Percentiles rank a stretch among this genome's conserved stretches.
phyloP scores from a whole-genome alignment of 2,113 vertebrate genomes.

The Lota lota region DNA sequence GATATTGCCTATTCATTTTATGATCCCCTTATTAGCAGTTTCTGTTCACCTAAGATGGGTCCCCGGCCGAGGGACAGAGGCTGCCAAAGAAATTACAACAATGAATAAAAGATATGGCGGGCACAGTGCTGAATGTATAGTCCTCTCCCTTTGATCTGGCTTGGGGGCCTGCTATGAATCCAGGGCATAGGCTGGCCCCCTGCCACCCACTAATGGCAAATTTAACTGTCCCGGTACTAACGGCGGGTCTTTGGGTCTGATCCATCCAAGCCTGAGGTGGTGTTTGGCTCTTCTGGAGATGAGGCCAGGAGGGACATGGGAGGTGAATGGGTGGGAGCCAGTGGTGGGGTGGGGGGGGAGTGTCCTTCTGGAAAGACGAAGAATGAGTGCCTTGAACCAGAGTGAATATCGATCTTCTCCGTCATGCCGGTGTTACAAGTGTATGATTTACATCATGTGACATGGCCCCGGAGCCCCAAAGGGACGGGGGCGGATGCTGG shows the following conservation, averaged over 20 bases:
- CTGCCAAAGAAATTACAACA: conserved; percentile 50
- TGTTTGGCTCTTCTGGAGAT: too few species aligned
- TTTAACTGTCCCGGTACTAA: neutral
- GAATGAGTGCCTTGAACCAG: conserved; percentile 11
- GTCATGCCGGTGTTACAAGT: conserved; percentile 16
- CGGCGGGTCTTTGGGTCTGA: too few species aligned
- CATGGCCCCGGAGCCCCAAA: neutral
- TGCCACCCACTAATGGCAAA: neutral
- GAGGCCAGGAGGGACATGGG: too few species aligned
- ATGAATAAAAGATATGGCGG: conserved; percentile 69
- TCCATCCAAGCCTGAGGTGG: too few species aligned
- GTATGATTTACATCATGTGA: conserved; percentile 38
- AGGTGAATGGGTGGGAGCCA: conserved; percentile 5
- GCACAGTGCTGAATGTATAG: conserved; percentile 43
- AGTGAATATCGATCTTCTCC: conserved; percentile 19
- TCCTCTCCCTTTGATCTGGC: conserved; percentile 25
- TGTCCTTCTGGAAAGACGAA: conserved; percentile 32
- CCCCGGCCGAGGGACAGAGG: conserved; percentile 14
- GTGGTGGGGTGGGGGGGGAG: conserved; percentile 33
- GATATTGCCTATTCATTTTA: conserved; percentile 48
- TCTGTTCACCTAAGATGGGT: conserved; percentile 31
- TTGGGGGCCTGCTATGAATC: conserved; percentile 40
- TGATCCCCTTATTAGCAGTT: conserved; percentile 45
- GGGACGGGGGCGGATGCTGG: neutral
- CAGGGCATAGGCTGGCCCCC: neutral